These are phyloP conservation scores for Zaprionus inermis DNA, from an alignment of 1,140 invertebrate species.

Conservation along the genomic window DNA sequence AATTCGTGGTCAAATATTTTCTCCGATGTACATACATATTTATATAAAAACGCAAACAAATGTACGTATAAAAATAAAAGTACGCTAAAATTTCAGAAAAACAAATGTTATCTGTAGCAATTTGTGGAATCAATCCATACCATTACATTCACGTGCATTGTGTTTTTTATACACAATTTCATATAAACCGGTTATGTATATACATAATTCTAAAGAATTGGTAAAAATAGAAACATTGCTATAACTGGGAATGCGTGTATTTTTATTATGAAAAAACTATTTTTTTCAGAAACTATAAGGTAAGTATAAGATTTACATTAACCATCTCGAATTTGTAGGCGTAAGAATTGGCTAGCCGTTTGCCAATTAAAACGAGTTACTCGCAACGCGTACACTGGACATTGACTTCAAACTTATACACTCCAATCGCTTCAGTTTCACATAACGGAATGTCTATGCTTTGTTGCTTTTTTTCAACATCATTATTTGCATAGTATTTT, in stretches of 20 bases:
- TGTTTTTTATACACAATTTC: constrained; percentile 54
- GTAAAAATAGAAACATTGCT: constrained; percentile 72
- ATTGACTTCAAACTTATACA: too few species aligned
- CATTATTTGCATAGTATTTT: too few species aligned
- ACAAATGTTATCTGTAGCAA: constrained; percentile 53
- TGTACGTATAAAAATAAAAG: constrained; percentile 34
- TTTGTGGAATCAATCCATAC: constrained; percentile 56
- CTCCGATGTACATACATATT: constrained; percentile 60
- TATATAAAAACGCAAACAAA: constrained; percentile 35
- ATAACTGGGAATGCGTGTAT: constrained; percentile 37
- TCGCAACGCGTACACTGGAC: too few species aligned
- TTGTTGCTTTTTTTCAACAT: too few species aligned
- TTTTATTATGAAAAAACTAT: constrained; percentile 25
- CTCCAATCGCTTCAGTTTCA: too few species aligned
- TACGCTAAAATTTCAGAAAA: constrained; percentile 23
- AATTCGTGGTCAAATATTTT: constrained; percentile 44
- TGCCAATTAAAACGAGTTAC: too few species aligned
- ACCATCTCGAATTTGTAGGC: too few species aligned
- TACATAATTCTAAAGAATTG: constrained; percentile 49
- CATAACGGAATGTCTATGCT: too few species aligned
- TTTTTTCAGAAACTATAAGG: too few species aligned
- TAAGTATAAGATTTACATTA: too few species aligned
- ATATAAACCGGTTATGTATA: constrained; percentile 60
- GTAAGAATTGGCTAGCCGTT: too few species aligned
- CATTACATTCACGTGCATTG: constrained; percentile 57